These are phyloP conservation scores for Silurus aristotelis DNA, from an alignment of 2,797 vertebrate species.

Conservation along the genomic window DNA sequence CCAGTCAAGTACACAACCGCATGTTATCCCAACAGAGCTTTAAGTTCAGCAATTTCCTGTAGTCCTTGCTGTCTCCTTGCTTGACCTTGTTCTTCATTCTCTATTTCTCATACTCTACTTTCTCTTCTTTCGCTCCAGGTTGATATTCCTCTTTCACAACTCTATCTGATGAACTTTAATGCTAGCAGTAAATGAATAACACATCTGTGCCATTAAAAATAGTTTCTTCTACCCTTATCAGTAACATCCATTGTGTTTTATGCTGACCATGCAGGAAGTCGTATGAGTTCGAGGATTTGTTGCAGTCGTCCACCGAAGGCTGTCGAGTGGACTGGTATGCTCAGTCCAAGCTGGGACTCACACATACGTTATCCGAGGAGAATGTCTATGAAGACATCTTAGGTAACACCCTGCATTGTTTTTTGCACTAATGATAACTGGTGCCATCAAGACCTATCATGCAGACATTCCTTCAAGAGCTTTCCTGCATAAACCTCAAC, in stretches of 20 bases:
- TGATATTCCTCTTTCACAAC: constrained; percentile 1
- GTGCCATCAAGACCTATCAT: not conserved
- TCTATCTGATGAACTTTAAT: not conserved
- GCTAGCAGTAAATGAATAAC: not conserved
- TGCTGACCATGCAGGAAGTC: constrained; percentile 82
- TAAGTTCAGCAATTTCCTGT: constrained; percentile 51
- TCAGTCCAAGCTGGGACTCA: constrained; percentile 87
- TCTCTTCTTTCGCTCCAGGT: not conserved
- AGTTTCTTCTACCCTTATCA: not conserved
- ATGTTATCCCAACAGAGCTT: constrained; percentile 39
- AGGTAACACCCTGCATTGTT: constrained; percentile 70
- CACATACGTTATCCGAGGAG: constrained; percentile 97
- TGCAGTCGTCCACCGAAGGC: constrained; percentile 83
- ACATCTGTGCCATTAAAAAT: not conserved
- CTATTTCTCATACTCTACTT: not conserved
- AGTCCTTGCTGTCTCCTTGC: constrained; percentile 26
- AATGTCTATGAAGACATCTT: constrained; percentile 98
- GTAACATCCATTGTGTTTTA: constrained; percentile 20
- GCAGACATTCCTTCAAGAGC: too few species aligned
- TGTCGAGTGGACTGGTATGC: constrained; percentile 90
- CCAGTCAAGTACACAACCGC: constrained; percentile 17
- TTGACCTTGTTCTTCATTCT: constrained; percentile 19
- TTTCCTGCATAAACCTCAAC: not conserved
- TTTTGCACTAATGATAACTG: not conserved
- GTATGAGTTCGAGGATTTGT: constrained; percentile 94